Conservation (phyloP, 1,140 invertebrate genomes). For the Mesaphorura yosii region DNA sequence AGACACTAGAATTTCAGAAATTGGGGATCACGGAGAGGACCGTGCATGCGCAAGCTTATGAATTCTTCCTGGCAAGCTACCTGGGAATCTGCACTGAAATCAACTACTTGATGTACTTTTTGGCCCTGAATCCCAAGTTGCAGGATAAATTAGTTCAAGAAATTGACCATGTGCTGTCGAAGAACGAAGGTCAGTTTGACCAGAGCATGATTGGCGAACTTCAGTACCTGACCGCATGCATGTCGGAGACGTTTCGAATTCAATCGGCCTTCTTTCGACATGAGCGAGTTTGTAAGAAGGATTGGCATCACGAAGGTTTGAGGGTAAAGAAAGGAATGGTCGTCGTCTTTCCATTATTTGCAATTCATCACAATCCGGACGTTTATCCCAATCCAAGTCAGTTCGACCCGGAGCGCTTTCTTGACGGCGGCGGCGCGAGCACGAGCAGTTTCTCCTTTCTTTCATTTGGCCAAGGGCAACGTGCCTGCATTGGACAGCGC, state of each 20-base stretch:
- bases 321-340: slow-evolving; percentile 35
- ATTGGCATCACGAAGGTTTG: slow-evolving; percentile 37
- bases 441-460: neutral
- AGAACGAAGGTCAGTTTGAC: slow-evolving; percentile 23
- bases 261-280: slow-evolving; percentile 10
- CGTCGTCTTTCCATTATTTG: slow-evolving; percentile 39
- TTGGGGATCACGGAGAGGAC: slow-evolving; percentile 21
- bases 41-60: slow-evolving; percentile 26
- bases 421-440: slow-evolving; percentile 36
- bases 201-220: slow-evolving; percentile 21
- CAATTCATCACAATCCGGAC: slow-evolving; percentile 42
- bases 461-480: neutral
- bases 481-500: neutral
- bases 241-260: slow-evolving; percentile 27
- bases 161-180: slow-evolving; percentile 22
- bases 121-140: slow-evolving; percentile 26
- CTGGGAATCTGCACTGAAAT: slow-evolving; percentile 30
- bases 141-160: slow-evolving; percentile 30
- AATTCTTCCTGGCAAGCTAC: slow-evolving; percentile 32
- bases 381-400: slow-evolving; percentile 42
- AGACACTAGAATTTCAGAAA: slow-evolving; percentile 16
- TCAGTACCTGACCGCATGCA: slow-evolving; percentile 25
- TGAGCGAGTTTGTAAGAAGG: slow-evolving; percentile 22
- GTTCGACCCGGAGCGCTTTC: slow-evolving; percentile 47
- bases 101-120: slow-evolving; percentile 21